Evolutionary conservation across 2,888 invertebrate genomes (phyloP).

Genomic region (Acrobasis suavella): DNA sequence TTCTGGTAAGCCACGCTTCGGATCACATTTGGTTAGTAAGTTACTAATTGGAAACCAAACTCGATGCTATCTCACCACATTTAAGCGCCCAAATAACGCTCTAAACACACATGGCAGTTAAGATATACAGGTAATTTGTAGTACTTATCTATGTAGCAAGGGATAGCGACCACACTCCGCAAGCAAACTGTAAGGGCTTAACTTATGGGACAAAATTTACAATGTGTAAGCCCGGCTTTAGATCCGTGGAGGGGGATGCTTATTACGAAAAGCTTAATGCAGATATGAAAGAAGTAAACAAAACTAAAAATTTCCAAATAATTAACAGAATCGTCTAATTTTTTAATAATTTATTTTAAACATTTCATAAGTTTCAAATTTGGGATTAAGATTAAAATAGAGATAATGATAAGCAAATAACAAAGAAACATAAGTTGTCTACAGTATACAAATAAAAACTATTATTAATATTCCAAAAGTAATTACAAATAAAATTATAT

Average conservation of each 20-base stretch:
- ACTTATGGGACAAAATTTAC: constrained; percentile 21
- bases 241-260: neutral
- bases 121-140: constrained; percentile 14
- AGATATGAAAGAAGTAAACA: neutral
- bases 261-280: neutral
- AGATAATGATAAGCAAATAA: too few relatives aligned
- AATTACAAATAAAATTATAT: too few relatives aligned
- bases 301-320: too few relatives aligned
- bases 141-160: constrained; percentile 11
- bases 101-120: constrained; percentile 8
- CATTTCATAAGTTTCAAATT: too few relatives aligned
- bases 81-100: neutral
- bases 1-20: too few relatives aligned
- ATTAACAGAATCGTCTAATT: too few relatives aligned
- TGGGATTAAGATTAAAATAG: too few relatives aligned
- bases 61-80: neutral
- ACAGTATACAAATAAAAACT: too few relatives aligned
- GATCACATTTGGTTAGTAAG: neutral
- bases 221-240: constrained; percentile 18
- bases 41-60: neutral
- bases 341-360: too few relatives aligned
- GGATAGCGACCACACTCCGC: constrained; percentile 14
- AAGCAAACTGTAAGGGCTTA: constrained; percentile 9
- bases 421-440: too few relatives aligned
- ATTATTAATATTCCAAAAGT: too few relatives aligned